These are phyloP conservation scores for Drosophila bunnanda DNA, from an alignment of 2,888 invertebrate genomes.

Conservation along the genomic window DNA sequence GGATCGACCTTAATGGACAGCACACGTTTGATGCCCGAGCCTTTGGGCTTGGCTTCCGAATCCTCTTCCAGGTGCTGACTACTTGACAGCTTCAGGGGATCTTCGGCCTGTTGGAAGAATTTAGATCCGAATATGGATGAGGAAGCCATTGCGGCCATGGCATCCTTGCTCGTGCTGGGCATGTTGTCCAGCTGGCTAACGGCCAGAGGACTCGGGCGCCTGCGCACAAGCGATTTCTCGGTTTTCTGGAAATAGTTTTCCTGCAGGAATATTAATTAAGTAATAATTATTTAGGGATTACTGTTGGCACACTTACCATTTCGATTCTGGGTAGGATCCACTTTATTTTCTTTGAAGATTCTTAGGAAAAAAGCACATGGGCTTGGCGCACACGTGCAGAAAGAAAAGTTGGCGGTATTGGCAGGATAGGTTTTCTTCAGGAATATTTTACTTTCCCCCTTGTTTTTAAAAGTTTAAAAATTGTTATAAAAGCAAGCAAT, in stretches of 20 bases:
- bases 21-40: neutral
- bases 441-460: too few species aligned
- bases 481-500: rapidly evolving
- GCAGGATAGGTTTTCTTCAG: too few species aligned
- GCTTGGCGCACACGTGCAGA: too few species aligned
- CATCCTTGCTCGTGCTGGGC: neutral
- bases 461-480: neutral
- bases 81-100: neutral
- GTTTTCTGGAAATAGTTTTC: neutral
- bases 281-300: too few species aligned
- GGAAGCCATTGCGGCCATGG: too few species aligned
- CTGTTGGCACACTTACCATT: neutral
- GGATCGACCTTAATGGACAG: neutral
- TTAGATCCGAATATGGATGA: neutral
- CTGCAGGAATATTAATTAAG: neutral
- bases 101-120: neutral
- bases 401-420: neutral
- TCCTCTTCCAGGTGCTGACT: neutral
- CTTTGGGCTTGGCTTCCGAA: neutral
- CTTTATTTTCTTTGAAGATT: neutral
- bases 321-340: neutral
- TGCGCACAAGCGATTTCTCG: neutral
- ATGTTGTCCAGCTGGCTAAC: neutral
- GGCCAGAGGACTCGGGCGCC: neutral
- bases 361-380: neutral